Base-by-base conservation (phyloP, 30 jellyfish, hydroid and myxozoan species). In the Aurelia aurita complex sp. Pacific region DNA sequence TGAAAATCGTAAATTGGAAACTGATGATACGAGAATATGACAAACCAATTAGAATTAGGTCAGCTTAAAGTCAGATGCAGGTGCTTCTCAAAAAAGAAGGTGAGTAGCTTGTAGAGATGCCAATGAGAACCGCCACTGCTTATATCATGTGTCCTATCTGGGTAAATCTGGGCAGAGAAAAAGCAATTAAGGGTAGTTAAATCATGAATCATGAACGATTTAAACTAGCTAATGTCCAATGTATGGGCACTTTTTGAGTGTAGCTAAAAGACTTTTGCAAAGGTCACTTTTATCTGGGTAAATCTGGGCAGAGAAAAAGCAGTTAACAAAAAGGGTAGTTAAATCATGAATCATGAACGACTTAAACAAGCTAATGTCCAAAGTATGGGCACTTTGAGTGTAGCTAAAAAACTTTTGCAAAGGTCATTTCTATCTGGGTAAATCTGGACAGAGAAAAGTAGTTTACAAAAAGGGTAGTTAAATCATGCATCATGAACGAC, bases 101-200 rank as follows among this genome's bases (percentile, higher is more conserved):
- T 83, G 10, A 94, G 78, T 6, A 81, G 74, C 29, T 19, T 43
- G 85, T 60, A 94, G 74, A 94, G 91, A 85, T 94, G 98, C 76
- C 69, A 13, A 18, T 64, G 18, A 6, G 88, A 67, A 50, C 92
- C 92, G 38, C 79, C 68, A 18, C 67, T 33, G 10, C 33, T 16
- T 33, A 94, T 94, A 78, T 94, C 94, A 70, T 94, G 98, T 12
- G 86, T 83, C 83, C 94, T 94, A 82, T 94, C 98, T 70, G 98
- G 88, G 80, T 94, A 94, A 77, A 87, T 65, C 98, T 92, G 63
- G 34, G 59, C 46, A 73, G 36, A 69, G 35, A 73, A 43, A 17
- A 42, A 15, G 18, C 4, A 33, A 42, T 38, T 78, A 43, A 78
- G 38, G 7, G 12, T 13, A 12, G 6, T 17, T 9, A 46, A 6